phyloP scores from a whole-genome alignment of 2,888 invertebrate species.

The Gryllus longicercus region DNA sequence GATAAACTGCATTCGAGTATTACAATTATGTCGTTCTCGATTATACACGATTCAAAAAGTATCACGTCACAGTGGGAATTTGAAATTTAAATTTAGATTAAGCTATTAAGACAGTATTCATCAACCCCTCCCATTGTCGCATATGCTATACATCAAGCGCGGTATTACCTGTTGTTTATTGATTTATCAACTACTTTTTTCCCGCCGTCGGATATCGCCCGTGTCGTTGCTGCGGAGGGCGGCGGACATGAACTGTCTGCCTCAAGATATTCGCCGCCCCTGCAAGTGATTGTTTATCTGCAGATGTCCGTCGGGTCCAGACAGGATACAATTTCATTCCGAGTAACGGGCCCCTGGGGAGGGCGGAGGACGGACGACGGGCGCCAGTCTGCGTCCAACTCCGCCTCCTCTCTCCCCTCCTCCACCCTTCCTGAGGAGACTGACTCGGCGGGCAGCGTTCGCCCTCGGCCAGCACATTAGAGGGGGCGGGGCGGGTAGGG shows the following conservation, averaged over 20 bases:
- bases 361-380: neutral
- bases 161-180: conserved; percentile 2
- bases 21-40: neutral
- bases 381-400: neutral
- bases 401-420: neutral
- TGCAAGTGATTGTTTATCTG: neutral
- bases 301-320: neutral
- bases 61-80: neutral
- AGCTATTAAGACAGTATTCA: conserved; percentile 17
- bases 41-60: conserved; percentile 2
- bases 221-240: too few relatives aligned
- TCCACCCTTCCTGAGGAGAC: neutral
- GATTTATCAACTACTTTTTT: neutral
- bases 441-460: too few relatives aligned
- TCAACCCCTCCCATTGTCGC: neutral
- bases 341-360: neutral
- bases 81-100: neutral
- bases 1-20: neutral
- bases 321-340: conserved; percentile 9
- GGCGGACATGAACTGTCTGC: neutral
- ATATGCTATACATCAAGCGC: neutral
- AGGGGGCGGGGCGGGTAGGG: too few relatives aligned
- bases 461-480: too few relatives aligned
- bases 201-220: too few relatives aligned
- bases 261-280: neutral